Conservation (phyloP, 2,888 invertebrate species). For the Sericinus montela region DNA sequence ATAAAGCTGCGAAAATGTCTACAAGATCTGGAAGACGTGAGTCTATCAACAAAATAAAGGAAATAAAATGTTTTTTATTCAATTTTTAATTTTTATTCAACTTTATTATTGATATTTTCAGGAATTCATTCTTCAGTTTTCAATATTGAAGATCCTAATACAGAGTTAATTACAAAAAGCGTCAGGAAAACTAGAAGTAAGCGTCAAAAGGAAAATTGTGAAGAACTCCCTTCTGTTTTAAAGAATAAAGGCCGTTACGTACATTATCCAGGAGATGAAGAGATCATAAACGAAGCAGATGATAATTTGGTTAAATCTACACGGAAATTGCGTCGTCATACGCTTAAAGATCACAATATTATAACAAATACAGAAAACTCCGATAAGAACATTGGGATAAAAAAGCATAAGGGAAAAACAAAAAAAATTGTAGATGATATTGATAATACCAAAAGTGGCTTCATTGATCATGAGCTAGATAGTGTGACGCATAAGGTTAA, state of each 20-base stretch:
- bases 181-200: constrained; percentile 51
- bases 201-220: constrained; percentile 41
- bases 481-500: constrained; percentile 22
- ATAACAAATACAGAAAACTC: constrained; percentile 22
- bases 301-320: constrained; percentile 25
- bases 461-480: neutral
- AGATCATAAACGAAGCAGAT: constrained; percentile 23
- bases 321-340: constrained; percentile 35
- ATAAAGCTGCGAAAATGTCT: constrained; percentile 42
- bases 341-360: constrained; percentile 43
- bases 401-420: constrained; percentile 35
- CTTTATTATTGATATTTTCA: constrained; percentile 39
- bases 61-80: neutral
- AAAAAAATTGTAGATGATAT: constrained; percentile 33
- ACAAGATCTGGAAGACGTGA: constrained; percentile 70
- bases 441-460: too few relatives aligned
- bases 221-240: constrained; percentile 23
- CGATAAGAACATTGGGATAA: constrained; percentile 25
- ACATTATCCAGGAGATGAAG: constrained; percentile 49
- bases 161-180: constrained; percentile 31
- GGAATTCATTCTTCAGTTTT: constrained; percentile 47
- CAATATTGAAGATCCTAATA: constrained; percentile 30
- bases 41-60: constrained; percentile 25
- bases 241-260: constrained; percentile 57
- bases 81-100: too few relatives aligned